These are phyloP conservation scores for Rhynchopsitta pachyrhyncha DNA, from an alignment of 2,113 vertebrate genomes.

Conservation along the genomic window DNA sequence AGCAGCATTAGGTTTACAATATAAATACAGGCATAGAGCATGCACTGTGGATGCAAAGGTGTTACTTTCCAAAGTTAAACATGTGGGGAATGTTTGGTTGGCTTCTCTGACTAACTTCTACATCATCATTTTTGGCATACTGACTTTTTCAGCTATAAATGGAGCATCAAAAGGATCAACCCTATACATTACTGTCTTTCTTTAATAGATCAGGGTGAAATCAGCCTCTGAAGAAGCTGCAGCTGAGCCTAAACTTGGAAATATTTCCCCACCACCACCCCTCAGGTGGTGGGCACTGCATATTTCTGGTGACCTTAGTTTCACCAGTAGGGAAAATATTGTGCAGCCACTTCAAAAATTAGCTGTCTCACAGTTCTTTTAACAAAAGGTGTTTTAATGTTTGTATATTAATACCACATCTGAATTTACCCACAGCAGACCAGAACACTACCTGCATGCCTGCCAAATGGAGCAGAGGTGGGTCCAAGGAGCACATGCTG, in stretches of 20 bases:
- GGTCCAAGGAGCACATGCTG: background rate
- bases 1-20: background rate
- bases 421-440: background rate
- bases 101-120: conserved; percentile 16
- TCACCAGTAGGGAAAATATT: background rate
- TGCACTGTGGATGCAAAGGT: conserved; percentile 1
- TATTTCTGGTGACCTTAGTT: background rate
- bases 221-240: background rate
- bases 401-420: background rate
- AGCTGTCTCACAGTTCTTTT: background rate
- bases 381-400: background rate
- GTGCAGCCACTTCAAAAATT: background rate
- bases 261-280: background rate
- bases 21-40: conserved; percentile 7
- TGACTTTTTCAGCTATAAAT: conserved; percentile 38
- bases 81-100: background rate
- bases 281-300: too few species aligned
- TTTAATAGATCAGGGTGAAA: background rate
- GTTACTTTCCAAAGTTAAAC: conserved; percentile 42
- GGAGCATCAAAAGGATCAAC: background rate
- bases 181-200: background rate
- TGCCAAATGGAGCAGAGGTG: background rate
- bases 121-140: background rate
- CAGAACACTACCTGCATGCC: background rate
- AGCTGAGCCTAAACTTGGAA: background rate